Base-by-base conservation (phyloP, 2,797 vertebrate genomes). In the Arctocebus calabarensis region DNA sequence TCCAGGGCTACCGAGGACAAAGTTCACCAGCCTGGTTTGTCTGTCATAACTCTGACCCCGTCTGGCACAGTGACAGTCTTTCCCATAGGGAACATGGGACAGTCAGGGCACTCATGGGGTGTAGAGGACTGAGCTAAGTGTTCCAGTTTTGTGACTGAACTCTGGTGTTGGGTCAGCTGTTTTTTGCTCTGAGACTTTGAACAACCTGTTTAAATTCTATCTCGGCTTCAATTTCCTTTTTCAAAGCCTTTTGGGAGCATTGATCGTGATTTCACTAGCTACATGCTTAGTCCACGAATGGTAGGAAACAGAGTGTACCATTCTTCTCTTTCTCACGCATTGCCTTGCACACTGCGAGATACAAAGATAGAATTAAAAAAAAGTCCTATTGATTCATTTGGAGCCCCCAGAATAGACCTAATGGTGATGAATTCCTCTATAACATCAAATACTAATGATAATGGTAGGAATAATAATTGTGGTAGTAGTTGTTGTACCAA, bases 1-100 rank as follows among this genome's bases (percentile, higher is more conserved):
- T 70, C 68, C 57, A 93, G 43, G 2, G 1, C 37, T 94, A 59
- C 92, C 52, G 84, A 57, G 43, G 59, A 66, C 55, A 23, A 62
- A 90, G 61, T 64, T 88, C 88, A 9, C 20, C 74, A 52, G 71
- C 37, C 84, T 85, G 94, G 55, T 57, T 78, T 90, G n/a, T 13
- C 48, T 89, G 59, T 64, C 66, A 32, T 88, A 93, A 61, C 32
- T 66, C 34, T 12, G 45, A 8, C 59, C 27, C 37, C 32, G 17
- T 43, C 12, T 43, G 37, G 90, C 40, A 86, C 17, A 55, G 23
- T 16, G 59, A 17, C 32, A 14, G 1, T 32, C 29, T 71, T 96
- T 91, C 34, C 32, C 37, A 22, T 48, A 9, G 37, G n/a, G 43
- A 37, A 48, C n/a, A 62, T 22, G 22, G 11, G 16, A 16, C 55